Base-by-base conservation (phyloP, 2,113 vertebrate genomes). In the Chauna torquata region DNA sequence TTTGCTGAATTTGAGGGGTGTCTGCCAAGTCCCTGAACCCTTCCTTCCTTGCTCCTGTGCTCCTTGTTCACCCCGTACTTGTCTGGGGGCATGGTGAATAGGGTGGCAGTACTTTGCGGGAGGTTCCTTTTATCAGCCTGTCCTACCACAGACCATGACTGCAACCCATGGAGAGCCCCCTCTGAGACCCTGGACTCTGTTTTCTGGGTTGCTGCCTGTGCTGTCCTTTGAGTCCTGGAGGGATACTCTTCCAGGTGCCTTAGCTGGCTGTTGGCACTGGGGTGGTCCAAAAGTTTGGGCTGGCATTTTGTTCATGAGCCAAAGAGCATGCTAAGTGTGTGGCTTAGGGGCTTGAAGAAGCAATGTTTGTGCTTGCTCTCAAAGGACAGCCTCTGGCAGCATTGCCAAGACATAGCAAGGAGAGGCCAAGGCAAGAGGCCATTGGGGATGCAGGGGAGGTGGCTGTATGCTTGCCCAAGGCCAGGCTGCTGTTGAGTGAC, bases 31-130 rank as follows among this genome's bases (percentile, higher is more conserved):
- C 30, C 22, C 54, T 44, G 38, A 32, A 25, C 34, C 68, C 68
- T 16, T 74, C 3, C 36, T 82, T 38, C 12, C 34, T 34, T 8
- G 16, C 34, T 50, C 22, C 28, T 52, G 47, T 57, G 49, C 14
- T 49, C 2, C 7, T 4, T 57, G 70, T 57, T 55, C 34, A 3
- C 3, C 0, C 3, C 0, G 2, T 72, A 28, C 38, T 81, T 69
- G 18, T 23, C 5, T 19, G 18, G 22, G 22, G 11, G 4, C 12
- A 1, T 16, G 7, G 24, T n/a, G 40, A 22, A 30, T 65, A 52
- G n/a, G 20, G 24, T 16, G 47, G 30, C 1, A 1, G 24, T 62
- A 19, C 55, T 69, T 27, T 44, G 61, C 1, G 1, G 6, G 20
- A 22, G n/a, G 27, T 3, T 23, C 36, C 5, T 32, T 32, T 88